Percentiles rank a stretch among this genome's conserved stretches.
Conservation (phyloP, 1,140 invertebrate genomes). For the Lepidostoma basale region DNA sequence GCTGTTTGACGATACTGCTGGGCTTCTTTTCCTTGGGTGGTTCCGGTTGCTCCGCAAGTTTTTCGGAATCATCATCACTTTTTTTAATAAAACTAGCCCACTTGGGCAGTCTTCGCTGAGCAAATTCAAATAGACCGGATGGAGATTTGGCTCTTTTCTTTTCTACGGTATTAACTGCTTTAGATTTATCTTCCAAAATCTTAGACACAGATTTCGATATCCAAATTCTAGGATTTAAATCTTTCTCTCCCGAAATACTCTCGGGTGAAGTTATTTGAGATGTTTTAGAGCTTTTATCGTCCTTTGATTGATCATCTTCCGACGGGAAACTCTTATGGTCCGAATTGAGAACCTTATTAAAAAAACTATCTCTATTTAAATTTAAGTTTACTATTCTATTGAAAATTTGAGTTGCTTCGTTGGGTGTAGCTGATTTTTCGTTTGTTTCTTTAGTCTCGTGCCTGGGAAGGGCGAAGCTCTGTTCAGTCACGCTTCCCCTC, state of each 20-base stretch:
- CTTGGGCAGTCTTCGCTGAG: slow-evolving; percentile 34
- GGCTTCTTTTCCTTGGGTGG: not conserved
- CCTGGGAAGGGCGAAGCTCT: slow-evolving; percentile 7
- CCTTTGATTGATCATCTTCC: slow-evolving; percentile 11
- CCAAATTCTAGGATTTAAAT: slow-evolving; percentile 27
- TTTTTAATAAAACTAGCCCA: slow-evolving; percentile 36
- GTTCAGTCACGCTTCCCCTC: slow-evolving; percentile 12
- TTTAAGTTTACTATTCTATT: slow-evolving; percentile 14
- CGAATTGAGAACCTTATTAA: slow-evolving; percentile 15
- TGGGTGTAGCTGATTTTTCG: not conserved
- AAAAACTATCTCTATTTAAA: slow-evolving; percentile 24
- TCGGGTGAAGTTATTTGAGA: slow-evolving; percentile 22
- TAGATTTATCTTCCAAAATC: slow-evolving; percentile 30
- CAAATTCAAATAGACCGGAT: slow-evolving; percentile 36
- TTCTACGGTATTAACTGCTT: not conserved
- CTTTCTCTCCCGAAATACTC: slow-evolving; percentile 23
- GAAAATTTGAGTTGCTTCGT: slow-evolving; percentile 14
- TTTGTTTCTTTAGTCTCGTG: slow-evolving; percentile 9
- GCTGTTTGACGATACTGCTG: not conserved
- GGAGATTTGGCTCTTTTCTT: slow-evolving; percentile 39
- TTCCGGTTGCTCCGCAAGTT: not conserved
- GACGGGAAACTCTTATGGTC: slow-evolving; percentile 9
- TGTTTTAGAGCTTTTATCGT: slow-evolving; percentile 17
- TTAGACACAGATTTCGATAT: slow-evolving; percentile 37
- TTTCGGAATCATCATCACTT: slow-evolving; percentile 28